Evolutionary conservation across 2,888 invertebrate genomes (phyloP), one percentile per base, ranked within the genome.

Genomic region (Ophioninae sp.): DNA sequence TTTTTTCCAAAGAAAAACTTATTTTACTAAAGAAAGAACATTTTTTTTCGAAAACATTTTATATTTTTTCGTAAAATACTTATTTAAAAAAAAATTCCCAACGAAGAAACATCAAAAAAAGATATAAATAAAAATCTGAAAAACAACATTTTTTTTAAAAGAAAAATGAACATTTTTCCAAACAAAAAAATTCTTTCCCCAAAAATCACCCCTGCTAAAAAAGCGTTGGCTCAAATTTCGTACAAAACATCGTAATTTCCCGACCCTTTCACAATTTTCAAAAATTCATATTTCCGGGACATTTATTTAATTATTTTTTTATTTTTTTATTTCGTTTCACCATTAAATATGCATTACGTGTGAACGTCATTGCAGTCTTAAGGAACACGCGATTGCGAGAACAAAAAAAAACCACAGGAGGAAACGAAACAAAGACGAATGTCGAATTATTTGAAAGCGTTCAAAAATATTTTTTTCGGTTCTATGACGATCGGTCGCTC

Each of bases 401-500:
- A 13, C n/a, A 51, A 51, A 51, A 51, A 17, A 51, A 51, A 30
- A 3, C 3, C 3, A 30, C 30, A 3, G 30, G 51, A 51, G 5
- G 20, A 75, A 41, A 51, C 2, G 72, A 59, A 37, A 5, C 17
- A 22, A 58, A 59, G 30, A 61, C 22, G 51, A 20, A 74, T 39
- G 7, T 80, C 30, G 30, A 44, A 56, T 20, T 68, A 6, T 61
- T 30, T 20, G 17, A 23, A 22, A 67, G 23, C 68, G 37, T 64
- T 69, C 51, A 51, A 71, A 23, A 71, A 61, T 23, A 51, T 10
- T n/a, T 20, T 67, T 56, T 41, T 30, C 58, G 30, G 23, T 71
- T 41, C 44, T 10, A n/a, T 13, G 17, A 69, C 56, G 30, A 44
- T 80, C 67, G 67, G 2, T 76, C 51, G 20, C 30, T 72, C 61